Conservation (phyloP, 2,797 vertebrate species). For the Galago senegalensis region DNA sequence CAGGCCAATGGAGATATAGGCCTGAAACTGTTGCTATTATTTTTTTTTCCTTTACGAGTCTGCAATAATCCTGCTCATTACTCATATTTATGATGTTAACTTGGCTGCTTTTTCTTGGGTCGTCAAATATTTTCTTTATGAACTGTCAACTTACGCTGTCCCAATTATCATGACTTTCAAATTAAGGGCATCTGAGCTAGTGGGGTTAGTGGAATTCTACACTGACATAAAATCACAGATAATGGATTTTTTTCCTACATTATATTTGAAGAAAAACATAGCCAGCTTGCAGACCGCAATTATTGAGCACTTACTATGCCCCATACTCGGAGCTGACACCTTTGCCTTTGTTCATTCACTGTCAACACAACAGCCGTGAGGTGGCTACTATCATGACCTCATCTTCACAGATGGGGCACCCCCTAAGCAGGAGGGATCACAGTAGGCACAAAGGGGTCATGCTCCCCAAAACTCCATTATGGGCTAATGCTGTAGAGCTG, state of each 20-base stretch:
- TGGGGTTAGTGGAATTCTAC: neutral
- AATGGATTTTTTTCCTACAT: neutral
- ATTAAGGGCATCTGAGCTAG: neutral
- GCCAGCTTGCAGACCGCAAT: fast-evolving
- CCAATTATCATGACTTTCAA: neutral
- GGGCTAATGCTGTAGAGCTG: too few relatives aligned
- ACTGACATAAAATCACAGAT: neutral
- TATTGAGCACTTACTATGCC: fast-evolving
- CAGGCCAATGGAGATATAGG: neutral
- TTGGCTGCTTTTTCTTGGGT: neutral
- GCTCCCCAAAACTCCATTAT: too few relatives aligned
- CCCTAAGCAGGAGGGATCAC: neutral
- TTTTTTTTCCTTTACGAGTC: neutral
- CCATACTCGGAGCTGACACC: too few relatives aligned
- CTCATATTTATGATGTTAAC: neutral
- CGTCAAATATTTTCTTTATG: neutral
- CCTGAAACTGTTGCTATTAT: neutral
- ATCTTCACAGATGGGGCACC: fast-evolving
- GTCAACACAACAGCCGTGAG: too few relatives aligned
- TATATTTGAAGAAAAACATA: fast-evolving
- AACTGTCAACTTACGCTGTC: neutral
- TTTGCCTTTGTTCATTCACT: fast-evolving
- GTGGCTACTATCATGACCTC: fast-evolving
- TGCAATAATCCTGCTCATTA: neutral
- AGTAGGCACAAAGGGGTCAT: fast-evolving